phyloP scores from a whole-genome alignment of 2,888 invertebrate genomes.

The Melanargia galathea region DNA sequence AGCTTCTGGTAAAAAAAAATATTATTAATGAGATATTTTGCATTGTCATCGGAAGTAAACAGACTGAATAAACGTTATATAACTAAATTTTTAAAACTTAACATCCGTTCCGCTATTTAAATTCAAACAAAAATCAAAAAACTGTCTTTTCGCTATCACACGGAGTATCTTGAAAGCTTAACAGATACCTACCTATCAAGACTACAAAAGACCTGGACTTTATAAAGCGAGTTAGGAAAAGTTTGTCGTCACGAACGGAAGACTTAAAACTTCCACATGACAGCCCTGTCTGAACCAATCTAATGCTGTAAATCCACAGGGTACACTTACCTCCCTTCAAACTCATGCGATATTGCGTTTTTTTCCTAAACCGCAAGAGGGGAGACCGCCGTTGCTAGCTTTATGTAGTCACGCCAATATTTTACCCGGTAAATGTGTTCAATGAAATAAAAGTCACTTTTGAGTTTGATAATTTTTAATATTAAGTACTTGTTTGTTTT shows the following conservation, averaged over 20 bases:
- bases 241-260: constrained; percentile 50
- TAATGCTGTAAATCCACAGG: constrained; percentile 79
- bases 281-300: constrained; percentile 75
- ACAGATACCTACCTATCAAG: constrained; percentile 7
- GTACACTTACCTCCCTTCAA: constrained; percentile 76
- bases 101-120: background rate
- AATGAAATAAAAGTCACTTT: constrained; percentile 35
- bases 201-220: no score
- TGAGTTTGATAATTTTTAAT: constrained; percentile 21
- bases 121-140: background rate
- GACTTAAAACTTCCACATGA: constrained; percentile 46
- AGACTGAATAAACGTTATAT: background rate
- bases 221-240: constrained; percentile 11
- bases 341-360: constrained; percentile 80
- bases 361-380: constrained; percentile 67
- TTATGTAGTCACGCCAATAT: constrained; percentile 60
- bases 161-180: background rate
- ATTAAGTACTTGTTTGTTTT: constrained; percentile 9
- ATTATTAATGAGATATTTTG: background rate
- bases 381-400: constrained; percentile 52
- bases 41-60: background rate
- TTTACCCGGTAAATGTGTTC: constrained; percentile 37
- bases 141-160: background rate
- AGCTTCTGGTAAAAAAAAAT: background rate
- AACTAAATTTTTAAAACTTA: background rate